Percentiles rank a stretch among this genome's conserved stretches.
Evolutionary conservation across 2,888 invertebrate genomes (phyloP).

Genomic region (Drosophila neonasuta): DNA sequence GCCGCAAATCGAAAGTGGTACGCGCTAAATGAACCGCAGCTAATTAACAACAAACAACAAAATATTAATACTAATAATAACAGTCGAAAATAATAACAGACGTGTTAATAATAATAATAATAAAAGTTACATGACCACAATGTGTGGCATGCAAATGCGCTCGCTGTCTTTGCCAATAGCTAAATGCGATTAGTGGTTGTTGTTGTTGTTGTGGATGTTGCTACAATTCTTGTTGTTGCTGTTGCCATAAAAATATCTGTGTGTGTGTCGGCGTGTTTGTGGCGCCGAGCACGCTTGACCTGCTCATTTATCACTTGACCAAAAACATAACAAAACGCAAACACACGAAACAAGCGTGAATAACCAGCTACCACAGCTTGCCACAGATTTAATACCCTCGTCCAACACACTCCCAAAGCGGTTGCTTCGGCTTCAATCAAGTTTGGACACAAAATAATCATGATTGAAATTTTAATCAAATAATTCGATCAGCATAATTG

Average conservation of each 20-base stretch:
- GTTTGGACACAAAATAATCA: not conserved
- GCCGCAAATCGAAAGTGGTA: constrained; percentile 39
- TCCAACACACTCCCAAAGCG: not conserved
- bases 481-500: not conserved
- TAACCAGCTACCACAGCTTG: not conserved
- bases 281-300: constrained; percentile 37
- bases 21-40: constrained; percentile 26
- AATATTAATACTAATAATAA: constrained; percentile 21
- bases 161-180: constrained; percentile 14
- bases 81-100: constrained; percentile 5
- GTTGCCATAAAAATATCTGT: constrained; percentile 7
- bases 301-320: constrained; percentile 41
- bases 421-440: not conserved
- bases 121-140: constrained; percentile 19
- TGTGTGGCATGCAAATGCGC: constrained; percentile 35
- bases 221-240: not conserved
- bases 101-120: constrained; percentile 8
- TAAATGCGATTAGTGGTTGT: not conserved
- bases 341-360: not conserved
- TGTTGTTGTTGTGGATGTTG: constrained; percentile 1
- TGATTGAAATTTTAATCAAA: not conserved
- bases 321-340: constrained; percentile 16
- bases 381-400: constrained; percentile 7
- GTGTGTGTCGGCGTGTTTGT: constrained; percentile 11
- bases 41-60: constrained; percentile 13